Conservation (phyloP, 1,140 invertebrate species). For the Propsilocerus akamusi region DNA sequence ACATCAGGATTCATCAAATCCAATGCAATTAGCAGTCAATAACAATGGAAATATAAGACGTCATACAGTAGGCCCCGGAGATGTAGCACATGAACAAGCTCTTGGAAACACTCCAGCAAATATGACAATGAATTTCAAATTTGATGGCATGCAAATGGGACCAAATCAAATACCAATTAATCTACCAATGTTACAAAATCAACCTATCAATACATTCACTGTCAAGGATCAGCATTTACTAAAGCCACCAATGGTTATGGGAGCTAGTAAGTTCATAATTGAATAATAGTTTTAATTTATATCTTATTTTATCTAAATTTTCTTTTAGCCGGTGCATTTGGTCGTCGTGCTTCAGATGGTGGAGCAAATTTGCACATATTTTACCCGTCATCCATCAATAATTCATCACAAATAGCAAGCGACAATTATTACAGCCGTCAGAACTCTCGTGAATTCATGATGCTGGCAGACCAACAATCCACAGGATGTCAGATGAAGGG, state of each 20-base stretch:
- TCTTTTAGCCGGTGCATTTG: slow-evolving; percentile 51
- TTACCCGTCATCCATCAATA: slow-evolving; percentile 31
- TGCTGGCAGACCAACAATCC: slow-evolving; percentile 2
- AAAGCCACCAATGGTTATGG: slow-evolving; percentile 77
- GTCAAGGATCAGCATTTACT: slow-evolving; percentile 86
- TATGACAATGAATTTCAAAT: slow-evolving; percentile 20
- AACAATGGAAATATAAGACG: slow-evolving; percentile 35
- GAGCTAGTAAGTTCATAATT: slow-evolving; percentile 42
- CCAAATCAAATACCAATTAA: slow-evolving; percentile 46
- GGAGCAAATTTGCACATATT: slow-evolving; percentile 79
- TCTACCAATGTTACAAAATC: slow-evolving; percentile 52
- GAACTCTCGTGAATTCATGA: slow-evolving; percentile 11
- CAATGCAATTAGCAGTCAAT: slow-evolving; percentile 11
- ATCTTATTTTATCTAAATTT: slow-evolving; percentile 2
- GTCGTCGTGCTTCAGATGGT: slow-evolving; percentile 84
- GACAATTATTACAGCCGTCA: not conserved
- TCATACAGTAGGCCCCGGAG: slow-evolving; percentile 85
- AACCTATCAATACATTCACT: slow-evolving; percentile 61
- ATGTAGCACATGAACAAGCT: slow-evolving; percentile 58
- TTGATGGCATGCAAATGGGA: slow-evolving; percentile 13
- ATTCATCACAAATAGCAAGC: slow-evolving; percentile 7
- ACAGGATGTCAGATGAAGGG: not conserved
- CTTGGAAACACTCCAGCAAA: slow-evolving; percentile 19
- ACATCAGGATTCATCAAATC: slow-evolving; percentile 23
- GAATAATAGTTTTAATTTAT: not conserved